Evolutionary conservation across 1,140 invertebrate species (phyloP), one percentile per base, ranked within the genome.

Genomic region (Triops longicaudatus): DNA sequence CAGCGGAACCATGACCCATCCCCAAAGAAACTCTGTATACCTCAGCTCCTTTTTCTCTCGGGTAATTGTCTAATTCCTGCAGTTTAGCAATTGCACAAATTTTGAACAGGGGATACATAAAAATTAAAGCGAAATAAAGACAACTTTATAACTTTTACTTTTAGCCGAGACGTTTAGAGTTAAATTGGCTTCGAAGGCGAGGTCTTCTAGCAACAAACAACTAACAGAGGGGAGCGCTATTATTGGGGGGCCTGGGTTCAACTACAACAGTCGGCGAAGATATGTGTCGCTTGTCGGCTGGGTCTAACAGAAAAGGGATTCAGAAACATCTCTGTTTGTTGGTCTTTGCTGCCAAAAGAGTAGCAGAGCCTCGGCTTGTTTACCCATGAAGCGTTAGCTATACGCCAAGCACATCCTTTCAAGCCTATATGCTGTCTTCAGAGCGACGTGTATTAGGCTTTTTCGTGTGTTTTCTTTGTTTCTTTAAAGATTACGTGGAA

Each of bases 281-380:
- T n/a, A 63, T 63, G 14, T 22, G 50, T 22, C 50, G 50, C 50
- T 63, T 63, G 50, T 63, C 50, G 50, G 50, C 50, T 63, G 17
- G 50, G 50, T 63, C 50, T 17, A 63, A 17, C 50, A 63, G 50
- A 63, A 63, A 44, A 63, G 50, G 50, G 50, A 63, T 22, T 63
- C 50, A 17, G 17, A 63, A 63, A 17, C 14, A n/a, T 22, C 50
- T 22, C 50, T 63, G 50, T 63, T 63, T 63, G 50, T 63, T 63
- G 50, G 10, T 63, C 50, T 63, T 63, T 63, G 17, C 50, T 63
- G 50, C 50, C 50, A 63, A 63, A 44, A n/a, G 50, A 63, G 50
- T 10, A 22, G 17, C 50, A 63, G 50, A 22, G 50, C 50, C 50
- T 63, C 17, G 50, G 14, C 50, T 63, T 63, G 50, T 63, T 63